Percentiles rank a stretch among this genome's conserved stretches.
Conservation (phyloP, 2,797 vertebrate species). For the Todus mexicanus region DNA sequence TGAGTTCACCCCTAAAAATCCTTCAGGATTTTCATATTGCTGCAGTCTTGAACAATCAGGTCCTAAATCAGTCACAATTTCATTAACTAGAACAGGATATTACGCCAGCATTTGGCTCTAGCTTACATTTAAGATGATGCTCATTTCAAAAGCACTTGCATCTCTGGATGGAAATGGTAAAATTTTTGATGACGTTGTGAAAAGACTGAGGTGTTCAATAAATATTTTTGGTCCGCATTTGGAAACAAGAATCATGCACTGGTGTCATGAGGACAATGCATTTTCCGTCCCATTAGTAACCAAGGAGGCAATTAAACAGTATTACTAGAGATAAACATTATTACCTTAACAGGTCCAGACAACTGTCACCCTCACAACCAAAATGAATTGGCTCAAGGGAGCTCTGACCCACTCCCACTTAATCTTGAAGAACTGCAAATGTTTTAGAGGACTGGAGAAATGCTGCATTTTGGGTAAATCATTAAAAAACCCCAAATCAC, state of each 20-base stretch:
- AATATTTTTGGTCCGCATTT: conserved; percentile 37
- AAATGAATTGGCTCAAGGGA: neutral
- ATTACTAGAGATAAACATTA: conserved; percentile 35
- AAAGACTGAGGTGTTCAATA: conserved; percentile 14
- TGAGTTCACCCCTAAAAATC: neutral
- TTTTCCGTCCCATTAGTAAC: conserved; percentile 54
- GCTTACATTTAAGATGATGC: neutral
- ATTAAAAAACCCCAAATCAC: neutral
- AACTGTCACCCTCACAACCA: neutral
- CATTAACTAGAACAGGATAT: neutral
- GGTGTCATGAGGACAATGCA: neutral
- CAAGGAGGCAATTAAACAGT: conserved; percentile 51
- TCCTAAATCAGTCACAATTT: neutral
- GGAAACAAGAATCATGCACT: neutral
- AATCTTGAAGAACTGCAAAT: neutral
- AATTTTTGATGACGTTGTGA: neutral
- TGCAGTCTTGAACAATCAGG: neutral
- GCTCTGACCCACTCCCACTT: neutral
- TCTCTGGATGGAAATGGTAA: neutral
- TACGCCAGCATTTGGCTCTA: neutral
- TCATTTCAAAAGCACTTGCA: neutral
- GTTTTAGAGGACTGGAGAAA: neutral
- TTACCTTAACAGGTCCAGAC: conserved; percentile 15
- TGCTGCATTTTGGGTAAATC: neutral
- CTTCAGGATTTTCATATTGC: neutral